Evolutionary conservation across 2,888 invertebrate species (phyloP).

Genomic region (Steinernema hermaphroditum): DNA sequence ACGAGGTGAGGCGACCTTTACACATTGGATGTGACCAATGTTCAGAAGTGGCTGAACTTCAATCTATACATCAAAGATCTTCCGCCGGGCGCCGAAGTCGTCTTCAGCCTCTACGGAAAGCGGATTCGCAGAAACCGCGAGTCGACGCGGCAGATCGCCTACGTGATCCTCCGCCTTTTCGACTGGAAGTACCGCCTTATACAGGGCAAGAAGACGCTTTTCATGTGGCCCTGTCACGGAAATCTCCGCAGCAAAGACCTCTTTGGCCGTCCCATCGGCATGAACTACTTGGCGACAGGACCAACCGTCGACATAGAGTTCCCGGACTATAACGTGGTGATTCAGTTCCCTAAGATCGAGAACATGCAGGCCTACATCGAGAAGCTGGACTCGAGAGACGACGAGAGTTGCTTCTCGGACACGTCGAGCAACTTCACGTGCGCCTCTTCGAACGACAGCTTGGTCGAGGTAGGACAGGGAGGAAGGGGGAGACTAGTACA

Average conservation of each 20-base stretch:
- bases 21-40: no score
- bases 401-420: conserved; percentile 11
- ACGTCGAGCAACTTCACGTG: conserved; percentile 3
- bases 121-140: conserved; percentile 13
- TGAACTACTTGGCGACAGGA: background rate
- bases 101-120: conserved; percentile 68
- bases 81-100: conserved; percentile 71
- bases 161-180: conserved; percentile 72
- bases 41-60: conserved; percentile 68
- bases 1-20: conserved; percentile 66
- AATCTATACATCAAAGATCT: conserved; percentile 71
- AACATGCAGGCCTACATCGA: conserved; percentile 24
- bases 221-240: conserved; percentile 69
- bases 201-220: conserved; percentile 69
- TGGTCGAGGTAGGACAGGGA: background rate
- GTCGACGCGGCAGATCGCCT: conserved; percentile 71
- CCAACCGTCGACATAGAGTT: conserved; percentile 42
- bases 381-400: conserved; percentile 5
- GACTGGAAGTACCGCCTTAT: conserved; percentile 71
- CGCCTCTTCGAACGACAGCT: conserved; percentile 4
- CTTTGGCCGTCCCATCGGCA: conserved; percentile 12
- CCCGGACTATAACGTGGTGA: conserved; percentile 34
- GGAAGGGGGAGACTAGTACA: background rate
- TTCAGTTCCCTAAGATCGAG: conserved; percentile 21
- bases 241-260: background rate